Base-by-base conservation (phyloP, 2,113 vertebrate genomes). In the Ophiodon elongatus region DNA sequence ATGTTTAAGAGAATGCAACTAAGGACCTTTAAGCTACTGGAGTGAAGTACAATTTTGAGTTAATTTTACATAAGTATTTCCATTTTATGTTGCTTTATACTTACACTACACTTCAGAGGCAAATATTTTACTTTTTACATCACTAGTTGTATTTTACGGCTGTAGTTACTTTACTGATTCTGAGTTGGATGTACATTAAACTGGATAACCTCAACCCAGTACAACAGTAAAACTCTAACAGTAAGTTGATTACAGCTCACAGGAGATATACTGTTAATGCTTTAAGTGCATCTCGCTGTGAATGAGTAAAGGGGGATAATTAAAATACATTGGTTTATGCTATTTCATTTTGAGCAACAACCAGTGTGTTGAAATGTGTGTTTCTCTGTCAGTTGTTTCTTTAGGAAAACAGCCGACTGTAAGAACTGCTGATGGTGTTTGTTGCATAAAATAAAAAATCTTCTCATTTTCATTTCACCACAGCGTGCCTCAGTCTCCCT, bases 401-500 rank as follows among this genome's bases (percentile, higher is more conserved):
- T 31, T 1, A 50, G 45, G 15, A 29, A 19, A 8, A 35, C 17
- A 6, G 1, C 50, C 19, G 14, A 13, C 23, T 35, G 21, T 37
- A 23, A n/a, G 64, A 79, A 74, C 9, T 69, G 15, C 76, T 29
- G 43, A 78, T 64, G 31, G 4, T 63, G 52, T 77, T 66, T 63
- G 35, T 35, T 70, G 27, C 37, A 79, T 60, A 52, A 62, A 73
- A 62, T 11, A n/a, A 65, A 39, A 64, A 23, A 31, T 23, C 10
- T 47, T 74, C 54, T 37, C 15, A 33, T 82, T 80, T 69, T 67
- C 15, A 66, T 47, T 57, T 59, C 19, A 73, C 59, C 69, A 63
- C 83, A 70, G 76, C 31, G 6, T 76, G 57, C 84, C 75, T n/a
- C 25, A 21, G 85, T 80, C 85, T 79, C 71, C 73, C 64, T 41